phyloP scores from a whole-genome alignment of 2,797 vertebrate genomes.

The Notolabrus celidotus region DNA sequence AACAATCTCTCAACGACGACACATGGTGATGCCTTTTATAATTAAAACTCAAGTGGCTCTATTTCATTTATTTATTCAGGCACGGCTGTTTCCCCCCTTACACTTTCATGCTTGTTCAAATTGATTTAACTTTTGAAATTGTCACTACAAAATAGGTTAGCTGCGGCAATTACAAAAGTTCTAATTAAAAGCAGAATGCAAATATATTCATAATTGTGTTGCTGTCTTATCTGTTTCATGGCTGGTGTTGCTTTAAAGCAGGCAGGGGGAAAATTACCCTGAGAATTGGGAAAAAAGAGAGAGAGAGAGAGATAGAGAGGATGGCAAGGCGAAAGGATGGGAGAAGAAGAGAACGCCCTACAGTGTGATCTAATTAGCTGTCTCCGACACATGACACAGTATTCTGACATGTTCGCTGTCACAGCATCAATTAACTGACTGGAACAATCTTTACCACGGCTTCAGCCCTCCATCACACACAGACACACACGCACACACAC shows the following conservation, averaged over 20 bases:
- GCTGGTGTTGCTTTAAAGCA: constrained; percentile 80
- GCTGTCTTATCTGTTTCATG: constrained; percentile 82
- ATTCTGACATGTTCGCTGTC: constrained; percentile 74
- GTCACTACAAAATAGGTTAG: constrained; percentile 83
- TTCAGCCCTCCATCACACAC: constrained; percentile 9
- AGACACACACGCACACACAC: not conserved
- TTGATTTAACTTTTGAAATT: constrained; percentile 84
- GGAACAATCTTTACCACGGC: constrained; percentile 60
- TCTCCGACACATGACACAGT: constrained; percentile 74
- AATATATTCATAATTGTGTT: constrained; percentile 85
- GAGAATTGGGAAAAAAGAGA: constrained; percentile 50
- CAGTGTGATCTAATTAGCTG: constrained; percentile 76
- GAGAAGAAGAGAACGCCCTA: constrained; percentile 34
- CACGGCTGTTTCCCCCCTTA: constrained; percentile 65
- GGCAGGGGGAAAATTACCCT: constrained; percentile 73
- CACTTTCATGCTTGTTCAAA: constrained; percentile 80
- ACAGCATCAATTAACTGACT: constrained; percentile 78
- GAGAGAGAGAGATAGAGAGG: constrained; percentile 1
- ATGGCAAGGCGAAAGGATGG: not conserved
- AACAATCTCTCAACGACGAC: constrained; percentile 65
- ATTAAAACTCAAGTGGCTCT: constrained; percentile 81
- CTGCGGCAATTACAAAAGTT: constrained; percentile 79
- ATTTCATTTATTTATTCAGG: constrained; percentile 78
- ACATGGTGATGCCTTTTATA: constrained; percentile 74
- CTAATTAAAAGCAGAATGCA: constrained; percentile 86